Percentiles rank a stretch among this genome's conserved stretches.
These are phyloP conservation scores for Panagrolaimus sp. DNA, from an alignment of 1,140 invertebrate genomes.

Conservation along the genomic window DNA sequence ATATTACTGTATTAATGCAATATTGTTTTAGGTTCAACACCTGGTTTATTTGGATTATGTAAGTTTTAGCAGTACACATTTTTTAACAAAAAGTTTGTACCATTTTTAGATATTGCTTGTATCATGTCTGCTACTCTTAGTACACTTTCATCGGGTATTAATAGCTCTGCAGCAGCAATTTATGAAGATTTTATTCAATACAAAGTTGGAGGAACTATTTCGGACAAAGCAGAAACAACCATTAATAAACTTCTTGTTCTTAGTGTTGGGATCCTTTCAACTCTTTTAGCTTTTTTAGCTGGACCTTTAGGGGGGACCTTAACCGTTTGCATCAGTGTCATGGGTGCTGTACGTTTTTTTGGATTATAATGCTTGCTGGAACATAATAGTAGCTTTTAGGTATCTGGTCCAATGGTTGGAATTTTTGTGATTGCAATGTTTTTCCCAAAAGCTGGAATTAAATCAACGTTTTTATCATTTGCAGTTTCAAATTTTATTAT, in stretches of 20 bases:
- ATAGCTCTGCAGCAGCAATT: conserved; percentile 45
- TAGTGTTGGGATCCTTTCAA: background rate
- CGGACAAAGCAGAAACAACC: background rate
- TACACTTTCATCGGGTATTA: conserved; percentile 46
- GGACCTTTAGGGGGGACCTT: background rate
- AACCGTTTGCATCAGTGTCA: conserved; percentile 13
- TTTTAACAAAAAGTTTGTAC: too few relatives aligned
- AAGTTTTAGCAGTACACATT: too few relatives aligned
- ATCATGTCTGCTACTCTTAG: conserved; percentile 42
- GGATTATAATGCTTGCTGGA: too few relatives aligned
- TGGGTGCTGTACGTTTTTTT: background rate
- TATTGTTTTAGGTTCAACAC: conserved; percentile 28
- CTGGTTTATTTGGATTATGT: conserved; percentile 44
- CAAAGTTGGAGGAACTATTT: background rate
- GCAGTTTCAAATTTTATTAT: background rate
- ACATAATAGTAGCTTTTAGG: too few relatives aligned
- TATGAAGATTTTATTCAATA: conserved; percentile 43
- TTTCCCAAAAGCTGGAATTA: conserved; percentile 4
- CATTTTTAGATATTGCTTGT: conserved; percentile 27
- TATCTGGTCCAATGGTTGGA: conserved; percentile 12
- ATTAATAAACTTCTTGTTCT: background rate
- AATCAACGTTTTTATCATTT: background rate
- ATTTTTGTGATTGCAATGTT: conserved; percentile 12
- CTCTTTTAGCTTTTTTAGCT: background rate
- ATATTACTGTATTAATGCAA: conserved; percentile 12